Evolutionary conservation across 2,888 invertebrate genomes (phyloP).

Genomic region (Xestia c-nigrum): DNA sequence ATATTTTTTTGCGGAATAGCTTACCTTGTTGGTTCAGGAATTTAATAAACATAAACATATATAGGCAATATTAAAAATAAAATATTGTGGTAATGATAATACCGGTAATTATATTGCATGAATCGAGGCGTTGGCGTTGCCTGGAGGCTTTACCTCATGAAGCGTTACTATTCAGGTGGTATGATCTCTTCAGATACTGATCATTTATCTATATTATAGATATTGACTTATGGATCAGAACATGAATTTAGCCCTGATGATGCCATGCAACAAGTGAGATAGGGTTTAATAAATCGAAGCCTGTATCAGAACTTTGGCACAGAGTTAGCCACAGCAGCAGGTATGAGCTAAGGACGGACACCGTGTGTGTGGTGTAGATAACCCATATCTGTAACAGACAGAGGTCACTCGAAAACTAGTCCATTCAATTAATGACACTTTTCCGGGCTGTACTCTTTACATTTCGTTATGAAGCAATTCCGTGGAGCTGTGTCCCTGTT

Average conservation of each 20-base stretch:
- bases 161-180: not conserved
- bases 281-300: not conserved
- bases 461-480: constrained; percentile 43
- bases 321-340: not conserved
- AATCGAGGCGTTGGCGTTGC: no score
- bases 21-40: not conserved
- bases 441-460: constrained; percentile 22
- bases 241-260: not conserved
- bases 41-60: not conserved
- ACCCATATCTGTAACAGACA: no score
- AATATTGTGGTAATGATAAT: no score
- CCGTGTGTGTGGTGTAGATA: not conserved
- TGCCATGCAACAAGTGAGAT: not conserved
- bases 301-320: not conserved
- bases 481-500: constrained; percentile 20
- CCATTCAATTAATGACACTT: not conserved
- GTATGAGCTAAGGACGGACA: not conserved
- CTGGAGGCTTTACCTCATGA: not conserved
- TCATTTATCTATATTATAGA: not conserved
- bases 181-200: not conserved
- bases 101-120: no score
- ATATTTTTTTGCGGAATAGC: not conserved
- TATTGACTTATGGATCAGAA: not conserved
- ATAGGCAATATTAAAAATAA: no score
- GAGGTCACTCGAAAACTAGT: not conserved